Base-by-base conservation (phyloP, 1,140 invertebrate species). In the Triops longicaudatus region DNA sequence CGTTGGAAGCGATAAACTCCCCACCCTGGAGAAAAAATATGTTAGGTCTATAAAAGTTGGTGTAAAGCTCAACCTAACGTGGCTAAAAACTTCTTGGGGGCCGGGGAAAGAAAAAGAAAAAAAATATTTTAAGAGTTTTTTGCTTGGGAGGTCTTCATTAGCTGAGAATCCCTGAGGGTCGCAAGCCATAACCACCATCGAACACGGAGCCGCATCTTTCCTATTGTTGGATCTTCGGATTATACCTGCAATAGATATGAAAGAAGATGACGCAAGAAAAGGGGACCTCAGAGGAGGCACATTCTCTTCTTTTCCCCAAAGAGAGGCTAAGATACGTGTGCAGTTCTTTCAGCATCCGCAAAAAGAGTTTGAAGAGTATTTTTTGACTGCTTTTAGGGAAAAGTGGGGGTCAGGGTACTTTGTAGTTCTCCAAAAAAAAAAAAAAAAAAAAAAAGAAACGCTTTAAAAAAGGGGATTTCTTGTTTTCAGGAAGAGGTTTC, bases 61-160 rank as follows among this genome's bases (percentile, higher is more conserved):
- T 37, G 31, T 2, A 37, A 63, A 63, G 50, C 50, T 63, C 50
- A 4, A 37, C 31, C 50, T 6, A 63, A 63, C 14, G 50, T 63
- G 50, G 5, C 22, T 63, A 63, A 5, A 63, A 12, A 63, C 14
- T 17, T 63, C 17, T 17, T 14, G 17, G 50, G 22, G 50, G 9
- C 6, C 50, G 43, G 17, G 43, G 43, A 44, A 44, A 63, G 50
- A 11, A 37, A 37, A 37, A 37, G 7, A 7, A 37, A 37, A 7
- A 37, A 37, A 37, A 37, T 4, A 37, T 37, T 4, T 37, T 37
- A 37, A 37, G 44, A 22, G 0, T 63, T 63, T 63, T 63, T 63
- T 63, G 3, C 50, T 63, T 63, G 50, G 50, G 50, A 63, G 50
- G 50, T 63, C 50, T 63, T 63, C 50, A 63, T 63, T 63, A 63